Conservation (phyloP, 2,797 vertebrate species). For the Poecilia gillii region DNA sequence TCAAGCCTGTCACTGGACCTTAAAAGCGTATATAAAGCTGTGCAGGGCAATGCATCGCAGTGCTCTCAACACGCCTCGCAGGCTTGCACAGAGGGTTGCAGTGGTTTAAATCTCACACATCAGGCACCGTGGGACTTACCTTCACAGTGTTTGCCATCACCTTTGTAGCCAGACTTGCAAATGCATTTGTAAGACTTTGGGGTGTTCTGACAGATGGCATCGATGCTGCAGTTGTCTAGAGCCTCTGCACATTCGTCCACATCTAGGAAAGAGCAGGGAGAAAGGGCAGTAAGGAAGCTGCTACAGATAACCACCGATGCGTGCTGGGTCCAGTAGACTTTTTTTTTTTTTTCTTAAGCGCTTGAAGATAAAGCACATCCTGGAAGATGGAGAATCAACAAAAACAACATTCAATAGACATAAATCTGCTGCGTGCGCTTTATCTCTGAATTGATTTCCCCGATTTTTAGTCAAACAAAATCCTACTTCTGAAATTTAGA, state of each 20-base stretch:
- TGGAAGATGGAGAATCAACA: neutral
- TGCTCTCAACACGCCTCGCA: constrained; percentile 19
- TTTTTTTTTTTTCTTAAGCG: neutral
- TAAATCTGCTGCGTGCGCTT: neutral
- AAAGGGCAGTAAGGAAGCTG: constrained; percentile 13
- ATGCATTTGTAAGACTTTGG: constrained; percentile 97
- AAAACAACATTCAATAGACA: neutral
- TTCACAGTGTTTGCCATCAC: constrained; percentile 97
- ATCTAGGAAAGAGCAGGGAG: constrained; percentile 77
- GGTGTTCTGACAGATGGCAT: constrained; percentile 99
- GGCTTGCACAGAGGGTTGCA: constrained; percentile 1
- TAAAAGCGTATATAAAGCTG: constrained; percentile 32
- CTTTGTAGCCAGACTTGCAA: constrained; percentile 98
- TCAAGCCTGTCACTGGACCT: constrained; percentile 42
- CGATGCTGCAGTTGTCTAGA: constrained; percentile 97
- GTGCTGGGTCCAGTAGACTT: neutral
- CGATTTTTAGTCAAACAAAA: neutral
- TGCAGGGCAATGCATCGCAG: constrained; percentile 41
- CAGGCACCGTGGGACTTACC: constrained; percentile 79
- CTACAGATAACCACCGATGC: neutral
- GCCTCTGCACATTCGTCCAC: constrained; percentile 96
- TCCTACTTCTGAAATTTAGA: neutral
- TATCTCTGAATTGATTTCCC: neutral
- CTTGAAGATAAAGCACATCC: neutral
- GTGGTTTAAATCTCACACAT: constrained; percentile 5